These are phyloP conservation scores for Tuberolachnus salignus DNA, from an alignment of 2,888 invertebrate genomes.

Conservation along the genomic window DNA sequence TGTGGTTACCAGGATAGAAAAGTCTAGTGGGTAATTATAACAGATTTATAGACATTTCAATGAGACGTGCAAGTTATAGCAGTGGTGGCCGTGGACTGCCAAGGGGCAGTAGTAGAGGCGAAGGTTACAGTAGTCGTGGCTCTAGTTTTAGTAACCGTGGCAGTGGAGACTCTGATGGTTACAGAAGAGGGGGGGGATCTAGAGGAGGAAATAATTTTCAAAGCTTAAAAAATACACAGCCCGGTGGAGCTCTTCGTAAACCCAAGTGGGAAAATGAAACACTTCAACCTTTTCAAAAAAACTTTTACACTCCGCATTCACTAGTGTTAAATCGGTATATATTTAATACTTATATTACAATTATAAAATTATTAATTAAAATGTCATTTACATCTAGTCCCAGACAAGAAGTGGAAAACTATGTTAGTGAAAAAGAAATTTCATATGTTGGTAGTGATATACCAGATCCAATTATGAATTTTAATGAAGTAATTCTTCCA, in stretches of 20 bases:
- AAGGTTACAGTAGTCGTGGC: slow-evolving; percentile 63
- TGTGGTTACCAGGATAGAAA: neutral
- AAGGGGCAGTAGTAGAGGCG: slow-evolving; percentile 59
- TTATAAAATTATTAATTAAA: slow-evolving; percentile 21
- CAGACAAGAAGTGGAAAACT: slow-evolving; percentile 74
- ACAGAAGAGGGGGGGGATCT: slow-evolving; percentile 61
- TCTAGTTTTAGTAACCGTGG: slow-evolving; percentile 59
- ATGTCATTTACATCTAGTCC: slow-evolving; percentile 63
- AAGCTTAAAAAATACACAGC: slow-evolving; percentile 59
- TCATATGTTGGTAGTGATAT: slow-evolving; percentile 83
- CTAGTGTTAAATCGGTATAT: slow-evolving; percentile 67
- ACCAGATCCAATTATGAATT: slow-evolving; percentile 86
- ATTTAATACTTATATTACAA: slow-evolving; percentile 22
- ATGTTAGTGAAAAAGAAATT: slow-evolving; percentile 80
- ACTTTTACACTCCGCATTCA: slow-evolving; percentile 87
- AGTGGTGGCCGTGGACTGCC: slow-evolving; percentile 63
- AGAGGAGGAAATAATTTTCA: slow-evolving; percentile 61
- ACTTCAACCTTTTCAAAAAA: slow-evolving; percentile 87
- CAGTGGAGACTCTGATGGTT: slow-evolving; percentile 58
- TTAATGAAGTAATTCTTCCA: slow-evolving; percentile 86
- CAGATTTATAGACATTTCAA: slow-evolving; percentile 24
- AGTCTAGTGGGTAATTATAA: neutral
- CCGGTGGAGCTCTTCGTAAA: slow-evolving; percentile 72
- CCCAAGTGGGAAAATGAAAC: slow-evolving; percentile 85
- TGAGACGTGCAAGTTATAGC: slow-evolving; percentile 57